Evolutionary conservation across 2,888 invertebrate species (phyloP).

Genomic region (Lissocephala sabroskyi): DNA sequence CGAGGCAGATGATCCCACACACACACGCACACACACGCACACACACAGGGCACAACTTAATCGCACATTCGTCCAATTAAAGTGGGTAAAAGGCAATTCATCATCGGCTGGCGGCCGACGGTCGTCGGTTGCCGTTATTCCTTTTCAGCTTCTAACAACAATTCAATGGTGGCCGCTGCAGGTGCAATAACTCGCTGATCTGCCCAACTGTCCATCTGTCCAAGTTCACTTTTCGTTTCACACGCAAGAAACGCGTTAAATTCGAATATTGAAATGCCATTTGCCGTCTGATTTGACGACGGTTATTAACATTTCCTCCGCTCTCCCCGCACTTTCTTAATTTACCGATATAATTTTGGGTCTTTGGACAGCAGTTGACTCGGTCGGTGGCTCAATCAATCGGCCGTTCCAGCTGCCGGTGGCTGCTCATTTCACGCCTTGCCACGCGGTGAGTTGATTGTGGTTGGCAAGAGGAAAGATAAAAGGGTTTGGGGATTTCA

Average conservation of each 20-base stretch:
- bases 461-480: too few species aligned
- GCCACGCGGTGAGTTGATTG: too few species aligned
- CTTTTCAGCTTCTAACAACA: slow-evolving; percentile 51
- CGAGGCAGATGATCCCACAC: slow-evolving; percentile 15
- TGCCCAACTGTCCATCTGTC: slow-evolving; percentile 3
- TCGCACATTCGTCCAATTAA: slow-evolving; percentile 69
- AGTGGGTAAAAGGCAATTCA: slow-evolving; percentile 68
- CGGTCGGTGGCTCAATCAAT: neutral
- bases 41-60: slow-evolving; percentile 62
- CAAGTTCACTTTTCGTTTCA: slow-evolving; percentile 50
- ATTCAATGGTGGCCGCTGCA: slow-evolving; percentile 44
- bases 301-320: slow-evolving; percentile 34
- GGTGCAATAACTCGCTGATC: slow-evolving; percentile 36
- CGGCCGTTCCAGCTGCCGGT: too few species aligned
- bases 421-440: too few species aligned
- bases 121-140: too few species aligned
- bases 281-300: slow-evolving; percentile 22
- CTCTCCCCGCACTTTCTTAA: neutral
- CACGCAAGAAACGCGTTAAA: slow-evolving; percentile 58
- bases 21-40: slow-evolving; percentile 23
- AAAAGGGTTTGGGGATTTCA: too few species aligned
- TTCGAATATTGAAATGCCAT: slow-evolving; percentile 43
- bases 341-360: slow-evolving; percentile 3
- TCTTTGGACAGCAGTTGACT: too few species aligned
- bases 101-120: slow-evolving; percentile 31